These are phyloP conservation scores for Gadus macrocephalus DNA, from an alignment of 2,113 vertebrate species.

Conservation along the genomic window DNA sequence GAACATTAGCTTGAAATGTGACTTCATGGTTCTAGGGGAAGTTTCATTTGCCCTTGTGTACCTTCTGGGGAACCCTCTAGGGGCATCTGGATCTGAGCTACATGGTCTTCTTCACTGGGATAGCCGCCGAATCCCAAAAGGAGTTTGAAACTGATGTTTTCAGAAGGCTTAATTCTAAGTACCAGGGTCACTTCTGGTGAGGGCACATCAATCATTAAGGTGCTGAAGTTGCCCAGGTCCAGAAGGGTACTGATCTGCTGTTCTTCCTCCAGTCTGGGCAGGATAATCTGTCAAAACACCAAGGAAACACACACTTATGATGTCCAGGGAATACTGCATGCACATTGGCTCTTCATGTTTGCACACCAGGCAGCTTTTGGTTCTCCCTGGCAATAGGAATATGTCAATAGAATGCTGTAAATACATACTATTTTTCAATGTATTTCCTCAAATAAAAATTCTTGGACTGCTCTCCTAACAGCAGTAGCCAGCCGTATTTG, in stretches of 20 bases:
- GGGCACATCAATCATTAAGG: slow-evolving; percentile 80
- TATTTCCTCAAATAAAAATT: too few species aligned
- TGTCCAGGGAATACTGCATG: background rate
- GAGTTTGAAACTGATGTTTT: slow-evolving; percentile 72
- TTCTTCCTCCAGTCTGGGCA: slow-evolving; percentile 70
- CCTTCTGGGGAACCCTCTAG: slow-evolving; percentile 63
- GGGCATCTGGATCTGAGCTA: slow-evolving; percentile 73
- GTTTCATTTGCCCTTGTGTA: slow-evolving; percentile 33
- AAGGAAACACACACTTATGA: slow-evolving; percentile 13
- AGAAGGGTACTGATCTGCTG: slow-evolving; percentile 74
- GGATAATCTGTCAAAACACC: slow-evolving; percentile 73
- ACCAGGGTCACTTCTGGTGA: slow-evolving; percentile 76
- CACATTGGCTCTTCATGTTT: too few species aligned
- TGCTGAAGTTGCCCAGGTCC: slow-evolving; percentile 76
- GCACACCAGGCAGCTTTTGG: too few species aligned
- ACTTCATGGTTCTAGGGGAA: background rate
- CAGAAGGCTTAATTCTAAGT: slow-evolving; percentile 79
- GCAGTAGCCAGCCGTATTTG: too few species aligned
- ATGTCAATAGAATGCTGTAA: too few species aligned
- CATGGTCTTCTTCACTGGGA: slow-evolving; percentile 76
- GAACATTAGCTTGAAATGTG: background rate
- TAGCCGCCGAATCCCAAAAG: slow-evolving; percentile 78
- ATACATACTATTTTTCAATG: too few species aligned
- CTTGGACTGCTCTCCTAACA: too few species aligned
- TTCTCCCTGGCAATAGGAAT: too few species aligned